A percentile compares a stretch with the other conserved stretches of the same genome.
Conservation (phyloP, 1,140 invertebrate species). For the Aphidius gifuensis region DNA sequence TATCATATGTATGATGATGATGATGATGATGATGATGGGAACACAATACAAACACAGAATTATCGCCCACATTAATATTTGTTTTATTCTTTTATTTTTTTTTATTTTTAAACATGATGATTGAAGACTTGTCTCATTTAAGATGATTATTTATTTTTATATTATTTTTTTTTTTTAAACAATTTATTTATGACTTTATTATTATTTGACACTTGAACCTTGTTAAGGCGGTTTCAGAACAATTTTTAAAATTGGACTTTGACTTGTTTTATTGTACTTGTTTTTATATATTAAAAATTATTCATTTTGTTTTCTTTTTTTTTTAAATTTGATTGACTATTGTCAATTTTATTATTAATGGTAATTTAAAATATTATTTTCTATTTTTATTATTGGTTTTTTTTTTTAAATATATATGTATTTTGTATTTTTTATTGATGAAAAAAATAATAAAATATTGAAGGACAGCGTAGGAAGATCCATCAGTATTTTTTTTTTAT, state of each 20-base stretch:
- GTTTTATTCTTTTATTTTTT: slow-evolving; percentile 12
- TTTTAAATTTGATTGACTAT: too few relatives aligned
- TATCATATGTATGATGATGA: too few relatives aligned
- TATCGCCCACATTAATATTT: slow-evolving; percentile 19
- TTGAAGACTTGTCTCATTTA: background rate
- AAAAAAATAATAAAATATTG: background rate
- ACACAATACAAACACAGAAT: slow-evolving; percentile 12
- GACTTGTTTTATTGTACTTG: too few relatives aligned
- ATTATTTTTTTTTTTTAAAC: too few relatives aligned
- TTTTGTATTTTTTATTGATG: background rate
- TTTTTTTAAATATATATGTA: background rate
- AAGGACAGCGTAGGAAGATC: slow-evolving; percentile 12
- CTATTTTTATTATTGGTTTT: background rate
- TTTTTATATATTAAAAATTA: too few relatives aligned
- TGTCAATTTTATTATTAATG: background rate
- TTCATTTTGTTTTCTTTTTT: too few relatives aligned
- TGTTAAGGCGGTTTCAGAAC: too few relatives aligned
- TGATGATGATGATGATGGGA: background rate
- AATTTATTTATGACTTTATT: too few relatives aligned
- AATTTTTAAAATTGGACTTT: too few relatives aligned
- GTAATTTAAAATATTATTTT: background rate
- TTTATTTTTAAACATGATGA: slow-evolving; percentile 8
- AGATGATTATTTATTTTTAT: too few relatives aligned
- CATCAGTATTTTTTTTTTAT: slow-evolving; percentile 3
- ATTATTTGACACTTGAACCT: too few relatives aligned